phyloP scores from a whole-genome alignment of 2,888 invertebrate genomes.

The Dione juno region DNA sequence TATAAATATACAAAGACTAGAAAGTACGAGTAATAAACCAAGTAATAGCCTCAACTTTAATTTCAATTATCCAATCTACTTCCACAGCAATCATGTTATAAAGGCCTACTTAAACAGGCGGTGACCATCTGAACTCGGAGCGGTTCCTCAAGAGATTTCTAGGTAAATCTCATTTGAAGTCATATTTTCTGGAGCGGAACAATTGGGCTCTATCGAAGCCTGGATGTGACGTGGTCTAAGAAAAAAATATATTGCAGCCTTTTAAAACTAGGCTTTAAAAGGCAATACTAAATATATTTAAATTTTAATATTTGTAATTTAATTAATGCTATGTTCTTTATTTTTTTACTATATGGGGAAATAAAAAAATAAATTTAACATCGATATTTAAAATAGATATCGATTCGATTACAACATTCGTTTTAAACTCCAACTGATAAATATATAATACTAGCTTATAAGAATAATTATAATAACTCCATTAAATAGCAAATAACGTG shows the following conservation, averaged over 20 bases:
- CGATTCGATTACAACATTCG: too few relatives aligned
- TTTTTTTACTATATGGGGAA: too few relatives aligned
- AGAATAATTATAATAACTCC: too few relatives aligned
- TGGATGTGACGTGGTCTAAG: slow-evolving; percentile 36
- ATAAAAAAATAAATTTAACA: too few relatives aligned
- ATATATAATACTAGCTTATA: too few relatives aligned
- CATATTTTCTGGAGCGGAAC: slow-evolving; percentile 42
- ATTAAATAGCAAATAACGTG: too few relatives aligned
- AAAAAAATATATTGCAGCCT: not conserved
- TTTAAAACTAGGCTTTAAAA: not conserved
- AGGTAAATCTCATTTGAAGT: slow-evolving; percentile 41
- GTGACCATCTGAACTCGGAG: slow-evolving; percentile 30
- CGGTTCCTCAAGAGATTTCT: slow-evolving; percentile 31
- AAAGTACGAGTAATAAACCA: not conserved
- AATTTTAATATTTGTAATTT: too few relatives aligned
- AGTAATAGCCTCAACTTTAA: not conserved
- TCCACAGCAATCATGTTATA: slow-evolving; percentile 12
- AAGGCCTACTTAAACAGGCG: slow-evolving; percentile 28
- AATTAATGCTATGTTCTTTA: too few relatives aligned
- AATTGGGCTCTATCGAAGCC: slow-evolving; percentile 41
- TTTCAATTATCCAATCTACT: slow-evolving; percentile 8
- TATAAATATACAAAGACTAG: too few relatives aligned
- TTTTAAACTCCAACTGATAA: too few relatives aligned
- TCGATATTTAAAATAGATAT: too few relatives aligned
- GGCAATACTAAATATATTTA: too few relatives aligned